Evolutionary conservation across 2,888 invertebrate genomes (phyloP).

Genomic region (Tipula vernalis): DNA sequence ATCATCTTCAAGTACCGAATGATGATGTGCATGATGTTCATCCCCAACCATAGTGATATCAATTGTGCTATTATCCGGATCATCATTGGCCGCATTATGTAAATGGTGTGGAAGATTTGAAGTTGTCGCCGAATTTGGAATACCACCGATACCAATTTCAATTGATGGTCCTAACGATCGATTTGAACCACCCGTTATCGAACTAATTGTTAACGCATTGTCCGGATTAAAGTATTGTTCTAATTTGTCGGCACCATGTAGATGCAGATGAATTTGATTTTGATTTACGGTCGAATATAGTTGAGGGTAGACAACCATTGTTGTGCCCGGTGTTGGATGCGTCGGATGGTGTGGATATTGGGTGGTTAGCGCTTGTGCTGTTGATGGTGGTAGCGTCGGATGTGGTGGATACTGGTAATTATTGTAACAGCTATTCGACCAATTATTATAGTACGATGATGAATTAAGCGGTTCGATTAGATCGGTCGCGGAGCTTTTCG

Average conservation of each 20-base stretch:
- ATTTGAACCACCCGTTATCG: conserved; percentile 31
- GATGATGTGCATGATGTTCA: conserved; percentile 40
- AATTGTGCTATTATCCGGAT: conserved; percentile 23
- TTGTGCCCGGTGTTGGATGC: conserved; percentile 37
- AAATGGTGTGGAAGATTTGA: neutral
- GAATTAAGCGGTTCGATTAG: conserved; percentile 26
- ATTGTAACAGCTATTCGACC: conserved; percentile 54
- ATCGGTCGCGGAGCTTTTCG: neutral
- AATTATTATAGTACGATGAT: conserved; percentile 29
- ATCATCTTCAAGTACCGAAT: conserved; percentile 25
- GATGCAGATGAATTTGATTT: conserved; percentile 72
- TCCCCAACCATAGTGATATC: conserved; percentile 25
- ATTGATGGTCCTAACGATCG: conserved; percentile 35
- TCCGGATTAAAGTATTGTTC: conserved; percentile 50
- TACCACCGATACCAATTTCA: conserved; percentile 38
- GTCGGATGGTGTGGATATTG: conserved; percentile 31
- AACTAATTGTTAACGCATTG: conserved; percentile 45
- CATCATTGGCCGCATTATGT: conserved; percentile 11
- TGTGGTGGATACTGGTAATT: conserved; percentile 51
- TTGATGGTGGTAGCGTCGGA: conserved; percentile 43
- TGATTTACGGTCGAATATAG: conserved; percentile 75
- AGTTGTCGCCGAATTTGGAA: conserved; percentile 28
- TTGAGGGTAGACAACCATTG: conserved; percentile 66
- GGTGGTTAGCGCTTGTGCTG: conserved; percentile 21
- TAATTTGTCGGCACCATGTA: conserved; percentile 55